These are phyloP conservation scores for Pseudoips prasinana DNA, from an alignment of 2,888 invertebrate species.

Conservation along the genomic window DNA sequence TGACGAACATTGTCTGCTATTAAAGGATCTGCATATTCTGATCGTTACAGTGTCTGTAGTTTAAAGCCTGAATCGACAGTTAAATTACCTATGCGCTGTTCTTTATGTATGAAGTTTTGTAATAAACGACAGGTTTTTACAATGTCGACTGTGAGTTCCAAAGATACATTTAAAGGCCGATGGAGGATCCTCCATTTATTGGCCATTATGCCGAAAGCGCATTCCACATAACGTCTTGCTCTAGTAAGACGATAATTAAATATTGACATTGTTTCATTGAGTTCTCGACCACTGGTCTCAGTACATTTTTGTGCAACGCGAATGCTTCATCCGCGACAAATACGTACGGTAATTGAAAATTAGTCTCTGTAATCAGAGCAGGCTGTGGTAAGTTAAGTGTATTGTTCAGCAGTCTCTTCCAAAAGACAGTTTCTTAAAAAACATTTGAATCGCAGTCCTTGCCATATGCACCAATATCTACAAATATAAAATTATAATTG, in stretches of 20 bases:
- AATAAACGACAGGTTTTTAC: too few species aligned
- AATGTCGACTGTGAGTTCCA: too few species aligned
- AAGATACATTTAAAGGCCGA: too few species aligned
- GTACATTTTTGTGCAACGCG: background rate
- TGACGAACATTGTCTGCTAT: slow-evolving; percentile 3
- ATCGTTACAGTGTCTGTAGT: background rate
- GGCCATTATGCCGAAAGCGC: too few species aligned
- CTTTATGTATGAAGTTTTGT: slow-evolving; percentile 4
- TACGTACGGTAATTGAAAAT: too few species aligned
- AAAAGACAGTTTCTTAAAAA: slow-evolving; percentile 16
- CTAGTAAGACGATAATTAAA: too few species aligned
- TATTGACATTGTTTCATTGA: background rate
- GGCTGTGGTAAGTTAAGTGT: too few species aligned
- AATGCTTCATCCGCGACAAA: too few species aligned
- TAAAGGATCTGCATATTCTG: slow-evolving; percentile 5
- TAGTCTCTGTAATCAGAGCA: slow-evolving; percentile 3
- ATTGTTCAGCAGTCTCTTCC: slow-evolving; percentile 4
- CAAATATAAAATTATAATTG: too few species aligned
- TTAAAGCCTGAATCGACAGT: background rate
- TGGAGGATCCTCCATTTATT: too few species aligned
- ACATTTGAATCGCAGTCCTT: background rate
- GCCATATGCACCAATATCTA: too few species aligned
- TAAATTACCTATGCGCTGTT: slow-evolving; percentile 1
- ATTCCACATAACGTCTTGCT: too few species aligned
- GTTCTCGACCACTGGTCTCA: background rate